These are phyloP conservation scores for Latheticus oryzae DNA, from an alignment of 2,888 invertebrate species.

Conservation along the genomic window DNA sequence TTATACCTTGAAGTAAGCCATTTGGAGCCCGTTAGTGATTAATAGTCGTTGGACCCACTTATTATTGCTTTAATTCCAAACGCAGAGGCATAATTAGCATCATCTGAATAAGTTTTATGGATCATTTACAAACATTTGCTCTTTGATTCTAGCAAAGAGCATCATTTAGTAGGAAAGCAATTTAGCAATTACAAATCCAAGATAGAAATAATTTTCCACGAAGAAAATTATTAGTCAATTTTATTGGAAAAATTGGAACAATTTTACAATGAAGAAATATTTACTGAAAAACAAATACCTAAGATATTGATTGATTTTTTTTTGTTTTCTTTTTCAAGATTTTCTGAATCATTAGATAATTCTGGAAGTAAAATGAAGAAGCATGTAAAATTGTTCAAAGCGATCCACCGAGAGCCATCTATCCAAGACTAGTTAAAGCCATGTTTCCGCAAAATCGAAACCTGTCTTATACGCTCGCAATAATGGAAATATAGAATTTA, in stretches of 20 bases:
- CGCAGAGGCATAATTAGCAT: slow-evolving; percentile 32
- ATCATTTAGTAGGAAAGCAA: no score
- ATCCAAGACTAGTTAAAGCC: slow-evolving; percentile 3
- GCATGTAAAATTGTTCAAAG: not conserved
- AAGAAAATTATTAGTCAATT: no score
- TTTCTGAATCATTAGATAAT: no score
- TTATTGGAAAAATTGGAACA: no score
- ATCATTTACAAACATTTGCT: slow-evolving; percentile 2
- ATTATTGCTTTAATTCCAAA: slow-evolving; percentile 46
- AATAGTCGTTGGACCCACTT: slow-evolving; percentile 51
- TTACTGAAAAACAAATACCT: not conserved
- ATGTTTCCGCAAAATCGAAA: not conserved
- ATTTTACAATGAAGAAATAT: no score
- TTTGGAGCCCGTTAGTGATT: slow-evolving; percentile 57
- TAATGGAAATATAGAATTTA: not conserved
- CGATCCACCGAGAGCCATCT: slow-evolving; percentile 18
- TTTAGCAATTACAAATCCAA: no score
- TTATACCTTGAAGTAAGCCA: slow-evolving; percentile 59
- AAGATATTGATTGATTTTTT: not conserved
- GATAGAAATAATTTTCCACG: no score
- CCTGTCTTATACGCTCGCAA: not conserved
- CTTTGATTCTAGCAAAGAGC: no score
- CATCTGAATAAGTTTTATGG: slow-evolving; percentile 17
- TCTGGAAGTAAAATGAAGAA: no score
- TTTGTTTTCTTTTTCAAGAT: no score